A percentile compares a stretch with the other conserved stretches of the same genome.
Evolutionary conservation across 2,113 vertebrate genomes (phyloP).

Genomic region (Phalacrocorax brasilianus): DNA sequence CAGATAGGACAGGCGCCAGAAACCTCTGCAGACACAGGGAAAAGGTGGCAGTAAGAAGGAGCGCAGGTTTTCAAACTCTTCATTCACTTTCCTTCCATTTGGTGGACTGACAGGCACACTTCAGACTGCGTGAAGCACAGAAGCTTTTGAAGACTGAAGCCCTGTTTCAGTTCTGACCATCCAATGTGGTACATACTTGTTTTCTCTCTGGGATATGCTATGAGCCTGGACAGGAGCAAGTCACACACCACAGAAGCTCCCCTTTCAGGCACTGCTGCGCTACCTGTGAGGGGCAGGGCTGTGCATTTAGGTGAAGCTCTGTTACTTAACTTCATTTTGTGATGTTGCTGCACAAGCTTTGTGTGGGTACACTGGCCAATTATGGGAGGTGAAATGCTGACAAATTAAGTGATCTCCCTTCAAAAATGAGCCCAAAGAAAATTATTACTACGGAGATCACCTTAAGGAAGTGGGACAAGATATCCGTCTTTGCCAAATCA

Average conservation of each 20-base stretch:
- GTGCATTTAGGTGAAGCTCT: not conserved
- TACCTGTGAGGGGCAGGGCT: not conserved
- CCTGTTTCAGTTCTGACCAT: not conserved
- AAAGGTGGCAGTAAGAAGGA: not conserved
- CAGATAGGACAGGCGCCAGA: not conserved
- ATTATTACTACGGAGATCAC: not conserved
- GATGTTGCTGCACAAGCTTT: not conserved
- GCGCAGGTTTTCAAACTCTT: not conserved
- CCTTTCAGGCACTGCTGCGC: not conserved
- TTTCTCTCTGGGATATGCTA: not conserved
- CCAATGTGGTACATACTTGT: not conserved
- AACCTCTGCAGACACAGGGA: not conserved
- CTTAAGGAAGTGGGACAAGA: not conserved
- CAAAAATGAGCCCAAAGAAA: not conserved
- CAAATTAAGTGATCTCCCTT: not conserved
- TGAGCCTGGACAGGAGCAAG: not conserved
- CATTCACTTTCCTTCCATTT: not conserved
- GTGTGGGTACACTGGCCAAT: not conserved
- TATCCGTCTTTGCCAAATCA: not conserved
- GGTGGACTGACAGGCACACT: not conserved
- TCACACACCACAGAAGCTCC: not conserved
- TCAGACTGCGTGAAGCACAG: not conserved
- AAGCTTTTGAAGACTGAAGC: not conserved
- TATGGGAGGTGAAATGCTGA: not conserved
- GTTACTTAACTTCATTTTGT: not conserved